These are phyloP conservation scores for Anniella stebbinsi DNA, from an alignment of 2,797 vertebrate genomes.

Conservation along the genomic window DNA sequence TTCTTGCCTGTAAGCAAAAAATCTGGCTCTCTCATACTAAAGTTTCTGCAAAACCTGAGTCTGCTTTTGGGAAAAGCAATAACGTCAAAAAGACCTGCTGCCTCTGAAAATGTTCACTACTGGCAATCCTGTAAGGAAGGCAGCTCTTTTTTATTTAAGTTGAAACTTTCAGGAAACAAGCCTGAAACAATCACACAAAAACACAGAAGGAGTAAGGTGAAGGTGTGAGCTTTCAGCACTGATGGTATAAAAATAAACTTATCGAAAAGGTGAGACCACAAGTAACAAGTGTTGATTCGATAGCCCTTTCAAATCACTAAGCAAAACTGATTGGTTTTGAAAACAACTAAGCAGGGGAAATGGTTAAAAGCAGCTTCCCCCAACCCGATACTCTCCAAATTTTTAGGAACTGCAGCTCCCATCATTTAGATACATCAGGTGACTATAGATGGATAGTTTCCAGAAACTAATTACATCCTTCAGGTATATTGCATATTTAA, in stretches of 20 bases:
- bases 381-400: not conserved
- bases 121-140: not conserved
- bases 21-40: not conserved
- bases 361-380: not conserved
- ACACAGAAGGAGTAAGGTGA: not conserved
- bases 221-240: not conserved
- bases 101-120: not conserved
- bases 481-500: too few species aligned
- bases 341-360: constrained; percentile 31
- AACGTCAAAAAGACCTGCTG: not conserved
- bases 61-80: not conserved
- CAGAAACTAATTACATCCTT: too few species aligned
- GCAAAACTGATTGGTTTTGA: constrained; percentile 26
- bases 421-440: too few species aligned
- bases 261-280: constrained; percentile 14
- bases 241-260: constrained; percentile 22
- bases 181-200: constrained; percentile 4
- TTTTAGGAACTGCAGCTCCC: too few species aligned
- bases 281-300: constrained; percentile 31
- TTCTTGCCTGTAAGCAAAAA: not conserved
- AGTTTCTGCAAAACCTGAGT: not conserved
- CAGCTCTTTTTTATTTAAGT: not conserved
- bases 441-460: too few species aligned
- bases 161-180: not conserved
- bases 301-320: constrained; percentile 21